These are phyloP conservation scores for Podarcis raffonei DNA, from an alignment of 2,113 vertebrate genomes.

Conservation along the genomic window DNA sequence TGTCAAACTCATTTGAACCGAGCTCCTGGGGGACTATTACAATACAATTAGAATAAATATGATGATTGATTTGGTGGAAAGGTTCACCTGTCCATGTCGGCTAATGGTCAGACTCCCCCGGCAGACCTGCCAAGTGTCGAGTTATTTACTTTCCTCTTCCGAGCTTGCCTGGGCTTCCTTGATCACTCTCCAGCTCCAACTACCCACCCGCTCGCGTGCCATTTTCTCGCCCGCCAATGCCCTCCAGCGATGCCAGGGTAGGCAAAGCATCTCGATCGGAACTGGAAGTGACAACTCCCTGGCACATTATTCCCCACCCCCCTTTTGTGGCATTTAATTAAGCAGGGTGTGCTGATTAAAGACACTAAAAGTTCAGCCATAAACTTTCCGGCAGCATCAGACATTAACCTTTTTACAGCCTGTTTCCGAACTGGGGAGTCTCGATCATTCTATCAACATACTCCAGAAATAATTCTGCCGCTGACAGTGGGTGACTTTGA, in stretches of 20 bases:
- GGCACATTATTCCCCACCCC: background rate
- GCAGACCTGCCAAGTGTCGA: slow-evolving; percentile 19
- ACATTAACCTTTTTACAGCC: slow-evolving; percentile 50
- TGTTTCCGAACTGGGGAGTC: slow-evolving; percentile 20
- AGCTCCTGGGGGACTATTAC: slow-evolving; percentile 83
- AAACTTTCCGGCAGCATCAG: slow-evolving; percentile 28
- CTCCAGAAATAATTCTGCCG: background rate
- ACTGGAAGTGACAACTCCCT: background rate
- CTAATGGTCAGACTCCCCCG: slow-evolving; percentile 55
- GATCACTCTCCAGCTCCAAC: background rate
- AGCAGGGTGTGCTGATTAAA: background rate
- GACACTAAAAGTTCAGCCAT: slow-evolving; percentile 36
- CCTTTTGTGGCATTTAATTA: slow-evolving; percentile 44
- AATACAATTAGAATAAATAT: slow-evolving; percentile 88
- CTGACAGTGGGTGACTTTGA: slow-evolving; percentile 6
- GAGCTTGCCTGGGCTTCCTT: background rate
- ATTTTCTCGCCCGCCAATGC: background rate
- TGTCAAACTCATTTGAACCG: slow-evolving; percentile 88
- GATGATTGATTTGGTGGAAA: slow-evolving; percentile 80
- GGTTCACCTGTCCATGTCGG: slow-evolving; percentile 78
- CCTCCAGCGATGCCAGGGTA: background rate
- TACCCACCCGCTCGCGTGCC: rapidly evolving
- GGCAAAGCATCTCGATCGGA: background rate
- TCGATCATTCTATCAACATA: slow-evolving; percentile 13
- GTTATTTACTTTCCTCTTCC: slow-evolving; percentile 41